A percentile compares a stretch with the other conserved stretches of the same genome.
Evolutionary conservation across 1,140 invertebrate genomes (phyloP).

Genomic region (Leptopilina boulardi): DNA sequence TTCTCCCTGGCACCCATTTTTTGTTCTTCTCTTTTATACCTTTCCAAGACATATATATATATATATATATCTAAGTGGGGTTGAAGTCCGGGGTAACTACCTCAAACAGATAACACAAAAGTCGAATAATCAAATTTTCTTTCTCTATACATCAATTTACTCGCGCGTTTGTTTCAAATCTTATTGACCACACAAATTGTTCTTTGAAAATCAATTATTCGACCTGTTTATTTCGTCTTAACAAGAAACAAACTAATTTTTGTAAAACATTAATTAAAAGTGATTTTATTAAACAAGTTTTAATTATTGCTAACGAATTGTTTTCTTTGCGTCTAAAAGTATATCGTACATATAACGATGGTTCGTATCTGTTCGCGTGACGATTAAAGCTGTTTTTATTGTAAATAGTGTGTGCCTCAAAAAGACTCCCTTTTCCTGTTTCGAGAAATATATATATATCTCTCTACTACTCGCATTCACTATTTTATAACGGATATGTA

Average conservation of each 20-base stretch:
- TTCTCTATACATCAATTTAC: background rate
- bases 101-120: background rate
- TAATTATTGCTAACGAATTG: too few species aligned
- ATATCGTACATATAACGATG: too few species aligned
- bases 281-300: too few species aligned
- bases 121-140: background rate
- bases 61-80: background rate
- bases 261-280: too few species aligned
- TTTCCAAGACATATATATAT: background rate
- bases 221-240: too few species aligned
- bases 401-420: too few species aligned
- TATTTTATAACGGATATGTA: background rate
- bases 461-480: background rate
- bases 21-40: background rate
- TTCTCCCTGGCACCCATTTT: background rate
- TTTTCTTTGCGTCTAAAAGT: too few species aligned
- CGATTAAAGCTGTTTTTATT: too few species aligned
- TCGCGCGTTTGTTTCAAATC: background rate
- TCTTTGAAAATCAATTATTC: background rate
- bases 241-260: too few species aligned
- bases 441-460: background rate
- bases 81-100: background rate
- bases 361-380: too few species aligned
- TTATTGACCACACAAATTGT: background rate
- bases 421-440: background rate